Conservation (phyloP, 2,113 vertebrate genomes). For the Pyrgilauda ruficollis region DNA sequence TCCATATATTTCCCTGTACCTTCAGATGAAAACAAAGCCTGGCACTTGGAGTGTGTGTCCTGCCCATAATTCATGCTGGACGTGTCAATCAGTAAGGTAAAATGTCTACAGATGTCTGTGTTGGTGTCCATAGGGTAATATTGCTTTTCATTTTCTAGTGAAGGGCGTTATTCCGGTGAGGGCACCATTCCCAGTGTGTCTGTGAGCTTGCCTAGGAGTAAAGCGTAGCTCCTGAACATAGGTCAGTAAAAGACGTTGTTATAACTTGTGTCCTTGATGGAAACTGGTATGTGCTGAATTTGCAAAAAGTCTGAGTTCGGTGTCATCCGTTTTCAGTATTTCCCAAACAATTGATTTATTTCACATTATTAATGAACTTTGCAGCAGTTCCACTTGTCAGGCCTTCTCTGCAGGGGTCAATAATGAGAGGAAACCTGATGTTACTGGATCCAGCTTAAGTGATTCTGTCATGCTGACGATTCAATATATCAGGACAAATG, state of each 20-base stretch:
- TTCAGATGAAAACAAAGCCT: not conserved
- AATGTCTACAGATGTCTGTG: not conserved
- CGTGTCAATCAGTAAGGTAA: not conserved
- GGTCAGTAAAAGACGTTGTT: constrained; percentile 63
- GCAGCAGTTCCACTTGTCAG: constrained; percentile 92
- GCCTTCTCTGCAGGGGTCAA: constrained; percentile 87
- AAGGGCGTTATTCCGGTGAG: not conserved
- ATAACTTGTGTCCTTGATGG: constrained; percentile 71
- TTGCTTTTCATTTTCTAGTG: not conserved
- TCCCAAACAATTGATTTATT: constrained; percentile 93
- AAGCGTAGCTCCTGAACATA: not conserved
- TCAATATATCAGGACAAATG: constrained; percentile 95
- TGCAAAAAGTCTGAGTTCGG: constrained; percentile 72
- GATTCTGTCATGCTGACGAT: constrained; percentile 93
- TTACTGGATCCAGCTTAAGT: constrained; percentile 93
- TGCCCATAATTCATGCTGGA: not conserved
- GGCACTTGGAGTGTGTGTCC: not conserved
- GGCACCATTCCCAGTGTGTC: not conserved
- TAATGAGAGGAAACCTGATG: constrained; percentile 94
- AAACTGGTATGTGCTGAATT: constrained; percentile 75
- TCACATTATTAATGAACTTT: constrained; percentile 99
- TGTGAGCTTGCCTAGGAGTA: not conserved
- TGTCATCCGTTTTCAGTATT: constrained; percentile 81
- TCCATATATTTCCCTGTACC: not conserved
- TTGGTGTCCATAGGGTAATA: rapidly evolving